Percentiles rank a stretch among this genome's conserved stretches.
phyloP scores from a whole-genome alignment of 2,113 vertebrate genomes.

The Platysteira castanea region DNA sequence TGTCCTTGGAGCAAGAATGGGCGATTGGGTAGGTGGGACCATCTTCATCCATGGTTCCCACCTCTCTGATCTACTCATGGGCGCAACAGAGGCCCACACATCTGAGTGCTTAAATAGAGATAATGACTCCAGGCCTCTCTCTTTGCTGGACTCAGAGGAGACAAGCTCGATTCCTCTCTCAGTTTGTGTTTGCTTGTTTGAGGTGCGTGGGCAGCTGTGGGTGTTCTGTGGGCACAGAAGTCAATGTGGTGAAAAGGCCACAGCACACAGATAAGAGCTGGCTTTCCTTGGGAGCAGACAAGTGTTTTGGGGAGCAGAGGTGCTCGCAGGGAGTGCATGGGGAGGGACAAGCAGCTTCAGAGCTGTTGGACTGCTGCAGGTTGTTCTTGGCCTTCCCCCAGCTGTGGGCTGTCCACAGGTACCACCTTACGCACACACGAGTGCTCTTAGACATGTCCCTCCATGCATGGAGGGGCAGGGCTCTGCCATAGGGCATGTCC shows the following conservation, averaged over 20 bases:
- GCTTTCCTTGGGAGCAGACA: background rate
- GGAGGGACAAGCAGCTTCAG: background rate
- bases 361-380: rapidly evolving
- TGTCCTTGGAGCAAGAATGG: background rate
- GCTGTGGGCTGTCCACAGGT: background rate
- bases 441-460: background rate
- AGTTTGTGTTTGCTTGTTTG: background rate
- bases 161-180: background rate
- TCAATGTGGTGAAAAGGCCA: background rate
- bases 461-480: rapidly evolving
- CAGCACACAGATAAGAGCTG: background rate
- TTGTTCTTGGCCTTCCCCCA: background rate
- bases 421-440: rapidly evolving
- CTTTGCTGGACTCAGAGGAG: background rate
- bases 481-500: background rate
- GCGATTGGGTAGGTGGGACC: background rate
- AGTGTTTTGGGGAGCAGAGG: background rate
- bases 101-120: background rate
- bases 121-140: background rate
- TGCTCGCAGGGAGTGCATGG: rapidly evolving
- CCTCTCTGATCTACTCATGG: background rate
- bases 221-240: background rate
- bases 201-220: background rate
- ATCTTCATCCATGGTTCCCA: background rate
- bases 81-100: background rate